A percentile compares a stretch with the other conserved stretches of the same genome.
These are phyloP conservation scores for Mormyrus proboscirostris DNA, from an alignment of 2,797 vertebrate genomes.

Conservation along the genomic window DNA sequence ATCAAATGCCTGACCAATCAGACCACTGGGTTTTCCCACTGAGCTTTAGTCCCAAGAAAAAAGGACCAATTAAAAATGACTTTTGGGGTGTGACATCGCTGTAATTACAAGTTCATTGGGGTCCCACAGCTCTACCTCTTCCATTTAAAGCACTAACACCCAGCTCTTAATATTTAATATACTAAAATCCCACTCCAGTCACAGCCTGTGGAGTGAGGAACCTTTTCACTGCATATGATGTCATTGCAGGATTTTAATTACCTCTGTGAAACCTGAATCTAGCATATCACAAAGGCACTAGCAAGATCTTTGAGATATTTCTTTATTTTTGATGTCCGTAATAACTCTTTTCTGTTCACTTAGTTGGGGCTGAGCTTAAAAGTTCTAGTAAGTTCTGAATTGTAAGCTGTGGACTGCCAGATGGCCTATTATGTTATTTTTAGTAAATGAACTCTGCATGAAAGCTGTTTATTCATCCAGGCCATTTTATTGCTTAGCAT, in stretches of 20 bases:
- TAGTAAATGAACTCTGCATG: background rate
- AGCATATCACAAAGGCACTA: background rate
- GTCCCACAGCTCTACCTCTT: background rate
- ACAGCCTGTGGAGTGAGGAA: background rate
- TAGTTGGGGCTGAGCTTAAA: background rate
- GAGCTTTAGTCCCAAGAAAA: background rate
- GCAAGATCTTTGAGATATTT: background rate
- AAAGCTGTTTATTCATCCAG: background rate
- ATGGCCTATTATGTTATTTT: background rate
- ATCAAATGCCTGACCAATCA: background rate
- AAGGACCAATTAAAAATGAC: background rate
- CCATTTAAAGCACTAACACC: background rate
- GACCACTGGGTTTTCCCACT: background rate
- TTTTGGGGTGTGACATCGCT: background rate
- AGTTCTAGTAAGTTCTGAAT: background rate
- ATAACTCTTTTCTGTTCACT: background rate
- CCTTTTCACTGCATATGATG: background rate
- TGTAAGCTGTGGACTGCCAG: background rate
- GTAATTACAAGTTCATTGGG: background rate
- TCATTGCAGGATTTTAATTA: background rate
- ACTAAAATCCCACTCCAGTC: background rate
- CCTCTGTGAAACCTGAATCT: background rate
- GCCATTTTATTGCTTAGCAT: background rate
- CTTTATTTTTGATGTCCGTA: background rate
- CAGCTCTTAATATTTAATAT: background rate